Base-by-base conservation (phyloP, 1,140 invertebrate genomes). In the Lordiphosa stackelbergi region DNA sequence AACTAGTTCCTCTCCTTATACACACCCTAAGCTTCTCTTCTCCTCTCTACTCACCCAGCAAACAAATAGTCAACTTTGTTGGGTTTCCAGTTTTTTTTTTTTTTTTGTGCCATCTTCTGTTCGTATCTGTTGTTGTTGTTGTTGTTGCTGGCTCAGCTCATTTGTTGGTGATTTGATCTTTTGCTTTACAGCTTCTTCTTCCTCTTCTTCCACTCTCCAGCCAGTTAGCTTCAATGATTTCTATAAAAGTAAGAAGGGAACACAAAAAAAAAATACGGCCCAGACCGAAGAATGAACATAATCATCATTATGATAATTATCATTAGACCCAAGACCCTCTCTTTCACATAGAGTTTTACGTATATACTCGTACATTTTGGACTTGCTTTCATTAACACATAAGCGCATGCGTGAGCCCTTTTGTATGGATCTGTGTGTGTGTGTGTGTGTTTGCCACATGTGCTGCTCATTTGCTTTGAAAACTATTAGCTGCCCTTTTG, bases 101-200 rank as follows among this genome's bases (percentile, higher is more conserved):
- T 55, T 66, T 55, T 52, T 48, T 65, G 61, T 28, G 37, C 35
- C 24, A 10, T 10, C 8, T 11, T 31, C 10, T 53, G 12, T 19
- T 41, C 31, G 47, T 49, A 34, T 37, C 4, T 34, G 28, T 37
- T 36, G 56, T 45, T 59, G 31, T 45, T 49, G 37, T 37, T 47
- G 49, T 59, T 74, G 71, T 41, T 64, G 55, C 71, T 58, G 68
- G 49, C 51, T 65, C 64, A 59, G 55, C 74, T 75, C 71, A 71
- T 79, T 83, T 81, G 75, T 58, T 79, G 75, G 72, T 83, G 75
- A 83, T 83, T 81, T 69, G 75, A 79, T 78, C 74, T 78, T 60
- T 68, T 69, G 64, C 59, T 72, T 48, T 45, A 38, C 53, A 62
- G 51, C 57, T 55, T 43, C 63, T 64, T 28, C 19, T 38, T 28